Base-by-base conservation (phyloP, 2,797 vertebrate genomes). In the Pangasius krempfi region DNA sequence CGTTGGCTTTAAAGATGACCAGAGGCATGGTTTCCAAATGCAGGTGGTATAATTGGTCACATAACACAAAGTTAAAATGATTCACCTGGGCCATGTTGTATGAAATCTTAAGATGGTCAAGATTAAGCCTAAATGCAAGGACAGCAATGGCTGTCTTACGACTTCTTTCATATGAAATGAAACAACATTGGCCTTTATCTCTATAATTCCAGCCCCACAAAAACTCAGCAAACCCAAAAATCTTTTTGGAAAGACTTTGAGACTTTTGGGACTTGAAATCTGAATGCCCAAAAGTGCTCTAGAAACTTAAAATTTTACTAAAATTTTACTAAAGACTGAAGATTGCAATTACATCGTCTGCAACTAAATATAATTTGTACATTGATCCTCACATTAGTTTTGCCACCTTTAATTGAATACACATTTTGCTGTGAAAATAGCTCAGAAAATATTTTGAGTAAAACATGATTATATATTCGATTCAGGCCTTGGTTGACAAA, bases 1-100 rank as follows among this genome's bases (percentile, higher is more conserved):
- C 84, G 56, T 89, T 89, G 88, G 90, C 68, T 92, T 86, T 47
- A 64, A 47, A 64, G 40, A 30, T 50, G 44, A 66, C 40, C 62
- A 84, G 33, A 50, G n/a, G 16, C 66, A 14, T 64, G 60, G 20
- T 66, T 83, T 50, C 81, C 81, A 66, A 64, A 50, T 12, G 82
- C n/a, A 5, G 27, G 22, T 27, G 13, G 25, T 25, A n/a, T 40
- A 20, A 64, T 25, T 56, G 16, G 20, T 82, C 79, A 81, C 79
- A 40, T 81, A 33, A 22, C 60, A 84, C 18, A 1, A 30, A 30
- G 22, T 81, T 56, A 5, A 40, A 44, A 60, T 16, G 8, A 50
- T 30, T 66, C 44, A 12, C 37, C 14, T 81, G 54, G 60, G 79
- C 10, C 56, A 3, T 60, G 79, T 40, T 60, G 56, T 40, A 40